Base-by-base conservation (phyloP, 2,888 invertebrate species). In the Cancer borealis region DNA sequence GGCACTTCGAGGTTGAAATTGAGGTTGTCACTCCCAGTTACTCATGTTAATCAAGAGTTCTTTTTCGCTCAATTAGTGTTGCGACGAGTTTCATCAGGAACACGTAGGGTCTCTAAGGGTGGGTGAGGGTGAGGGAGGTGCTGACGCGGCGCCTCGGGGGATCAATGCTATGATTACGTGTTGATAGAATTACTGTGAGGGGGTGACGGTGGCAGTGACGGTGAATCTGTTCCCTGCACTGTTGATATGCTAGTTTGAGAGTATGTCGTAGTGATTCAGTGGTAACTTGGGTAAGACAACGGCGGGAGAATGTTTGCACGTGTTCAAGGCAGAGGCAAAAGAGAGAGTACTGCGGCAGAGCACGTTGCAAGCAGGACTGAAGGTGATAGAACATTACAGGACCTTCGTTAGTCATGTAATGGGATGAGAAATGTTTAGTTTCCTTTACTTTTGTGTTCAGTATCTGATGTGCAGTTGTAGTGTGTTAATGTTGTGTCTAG, bases 131-230 rank as follows among this genome's bases (percentile, higher is more conserved):
- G 3, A 6, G 73, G 79, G 79, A 30, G 30, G 10, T 30, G 79
- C 66, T 66, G 66, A 5, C 66, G 66, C 66, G 30, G 30, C 10
- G 79, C 79, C 79, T 79, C 30, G 3, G 30, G 79, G 79, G 79
- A 30, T 14, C 10, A 10, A 21, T 30, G 79, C 30, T 79, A 30
- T 79, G 79, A 79, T 79, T 79, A 79, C 5, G 30, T 8, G 79
- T 30, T 79, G 79, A 79, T 79, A 30, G 79, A 79, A 79, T 79
- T 79, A 79, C 79, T 12, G 30, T 10, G 30, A 79, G 79, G 79
- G 79, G 12, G 73, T 3, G 73, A 4, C 73, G 73, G 30, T 2
- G 79, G 79, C 6, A 30, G 30, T 14, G 79, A 30, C 6, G 10
- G 30, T 14, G 79, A 30, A 30, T 21, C 66, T 79, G 79, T 79